Evolutionary conservation across 2,797 vertebrate species (phyloP), one percentile per base, ranked within the genome.

Genomic region (Hypotaenidia okinawae): DNA sequence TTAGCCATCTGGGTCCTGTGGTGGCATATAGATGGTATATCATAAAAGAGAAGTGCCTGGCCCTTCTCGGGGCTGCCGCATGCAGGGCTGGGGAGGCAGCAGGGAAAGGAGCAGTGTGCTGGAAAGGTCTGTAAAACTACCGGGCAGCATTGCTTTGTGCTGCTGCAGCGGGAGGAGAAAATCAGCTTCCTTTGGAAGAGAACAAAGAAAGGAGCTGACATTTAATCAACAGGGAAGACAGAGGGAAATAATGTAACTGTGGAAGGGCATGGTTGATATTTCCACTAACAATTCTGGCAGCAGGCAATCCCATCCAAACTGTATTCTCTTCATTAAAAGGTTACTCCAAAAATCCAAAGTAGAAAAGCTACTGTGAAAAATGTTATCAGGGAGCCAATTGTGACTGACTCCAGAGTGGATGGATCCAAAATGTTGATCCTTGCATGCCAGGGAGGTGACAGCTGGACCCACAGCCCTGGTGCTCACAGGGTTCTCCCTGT

Each of bases 191-290:
- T 93, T 88, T 85, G 62, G 59, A 95, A 84, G 33, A 33, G 13
- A 82, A 69, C 33, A 89, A 89, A 84, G 54, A 86, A 74, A 82
- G 25, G 25, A 90, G n/a, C 5, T 93, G 77, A 51, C 87, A 59
- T 94, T 91, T 94, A 91, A 87, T 89, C 67, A 84, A 37, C 47
- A 70, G 55, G 63, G 47, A 85, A 87, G 64, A 84, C 32, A 89
- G 45, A 57, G 16, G 15, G 28, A 94, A 72, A 81, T 17, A 8
- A 81, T 87, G 39, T 57, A 64, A 62, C 55, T 69, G 2, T 33
- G 37, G 64, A 87, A 87, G 59, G 21, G 35, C 10, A 81, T 0
- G 0, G 66, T 61, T 90, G 55, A 24, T 89, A 76, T 76, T 87
- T 95, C 61, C 58, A 66, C 43, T 87, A 66, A 75, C 41, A n/a